A percentile compares a stretch with the other conserved stretches of the same genome.
Evolutionary conservation across 2,797 vertebrate genomes (phyloP).

Genomic region (Rhynchotus rufescens): DNA sequence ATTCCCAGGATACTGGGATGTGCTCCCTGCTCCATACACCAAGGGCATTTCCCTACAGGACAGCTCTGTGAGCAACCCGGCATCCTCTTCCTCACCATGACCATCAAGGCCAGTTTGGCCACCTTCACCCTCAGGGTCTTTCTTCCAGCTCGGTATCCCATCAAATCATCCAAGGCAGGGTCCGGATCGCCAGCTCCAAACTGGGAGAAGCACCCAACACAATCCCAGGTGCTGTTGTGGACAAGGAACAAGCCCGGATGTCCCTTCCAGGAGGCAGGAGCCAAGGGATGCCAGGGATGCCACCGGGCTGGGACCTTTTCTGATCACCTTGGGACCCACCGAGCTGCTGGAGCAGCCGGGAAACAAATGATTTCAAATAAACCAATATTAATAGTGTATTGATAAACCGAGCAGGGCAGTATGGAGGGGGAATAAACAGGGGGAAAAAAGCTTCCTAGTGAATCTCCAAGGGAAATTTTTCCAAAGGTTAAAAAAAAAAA

Average conservation of each 20-base stretch:
- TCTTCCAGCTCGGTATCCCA: neutral
- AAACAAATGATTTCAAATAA: slow-evolving; percentile 9
- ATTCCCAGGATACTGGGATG: fast-evolving
- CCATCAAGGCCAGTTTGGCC: neutral
- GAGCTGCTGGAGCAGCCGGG: neutral
- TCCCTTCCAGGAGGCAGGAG: neutral
- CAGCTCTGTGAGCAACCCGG: neutral
- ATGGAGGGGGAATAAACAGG: neutral
- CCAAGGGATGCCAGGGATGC: neutral
- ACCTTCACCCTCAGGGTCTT: fast-evolving
- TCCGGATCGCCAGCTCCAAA: fast-evolving
- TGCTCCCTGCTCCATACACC: fast-evolving
- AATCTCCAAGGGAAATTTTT: slow-evolving; percentile 29
- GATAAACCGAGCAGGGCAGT: slow-evolving; percentile 7
- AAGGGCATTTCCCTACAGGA: fast-evolving
- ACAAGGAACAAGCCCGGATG: fast-evolving
- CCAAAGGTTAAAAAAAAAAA: neutral
- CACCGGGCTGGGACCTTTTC: fast-evolving
- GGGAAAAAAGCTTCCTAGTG: neutral
- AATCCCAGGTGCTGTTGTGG: neutral
- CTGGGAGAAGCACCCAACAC: fast-evolving
- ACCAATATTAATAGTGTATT: slow-evolving; percentile 7
- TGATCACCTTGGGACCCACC: neutral
- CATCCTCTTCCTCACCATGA: neutral
- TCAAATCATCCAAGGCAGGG: fast-evolving